phyloP scores from a whole-genome alignment of 1,140 invertebrate species.

The Thaumetopoea pityocampa region DNA sequence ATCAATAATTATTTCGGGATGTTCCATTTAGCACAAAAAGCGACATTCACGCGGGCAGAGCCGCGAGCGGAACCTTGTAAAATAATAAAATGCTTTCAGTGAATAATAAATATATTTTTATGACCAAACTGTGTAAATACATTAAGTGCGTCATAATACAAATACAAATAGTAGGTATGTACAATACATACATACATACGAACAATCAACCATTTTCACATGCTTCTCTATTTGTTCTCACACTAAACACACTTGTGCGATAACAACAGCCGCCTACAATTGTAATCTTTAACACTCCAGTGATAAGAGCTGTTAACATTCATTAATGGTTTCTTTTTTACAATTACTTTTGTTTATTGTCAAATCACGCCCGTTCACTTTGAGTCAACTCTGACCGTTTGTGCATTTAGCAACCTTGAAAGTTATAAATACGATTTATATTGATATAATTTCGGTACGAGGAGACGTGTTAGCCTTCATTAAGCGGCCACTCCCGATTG shows the following conservation, averaged over 20 bases:
- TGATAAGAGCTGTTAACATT: slow-evolving; percentile 4
- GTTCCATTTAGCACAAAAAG: no score
- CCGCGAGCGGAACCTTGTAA: no score
- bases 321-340: neutral
- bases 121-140: no score
- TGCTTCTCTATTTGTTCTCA: slow-evolving; percentile 32
- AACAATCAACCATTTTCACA: slow-evolving; percentile 22
- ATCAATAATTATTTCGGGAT: no score
- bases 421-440: no score
- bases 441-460: no score
- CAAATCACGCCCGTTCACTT: slow-evolving; percentile 15
- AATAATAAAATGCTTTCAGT: no score
- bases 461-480: no score
- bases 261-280: slow-evolving; percentile 11
- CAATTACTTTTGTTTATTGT: slow-evolving; percentile 7
- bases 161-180: neutral
- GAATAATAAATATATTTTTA: no score
- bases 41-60: no score
- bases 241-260: slow-evolving; percentile 22
- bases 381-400: slow-evolving; percentile 19
- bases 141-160: neutral
- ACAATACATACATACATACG: slow-evolving; percentile 1
- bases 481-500: no score
- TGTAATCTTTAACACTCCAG: slow-evolving; percentile 4
- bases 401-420: slow-evolving; percentile 12